These are phyloP conservation scores for Fratercula arctica DNA, from an alignment of 2,797 vertebrate genomes.

Conservation along the genomic window DNA sequence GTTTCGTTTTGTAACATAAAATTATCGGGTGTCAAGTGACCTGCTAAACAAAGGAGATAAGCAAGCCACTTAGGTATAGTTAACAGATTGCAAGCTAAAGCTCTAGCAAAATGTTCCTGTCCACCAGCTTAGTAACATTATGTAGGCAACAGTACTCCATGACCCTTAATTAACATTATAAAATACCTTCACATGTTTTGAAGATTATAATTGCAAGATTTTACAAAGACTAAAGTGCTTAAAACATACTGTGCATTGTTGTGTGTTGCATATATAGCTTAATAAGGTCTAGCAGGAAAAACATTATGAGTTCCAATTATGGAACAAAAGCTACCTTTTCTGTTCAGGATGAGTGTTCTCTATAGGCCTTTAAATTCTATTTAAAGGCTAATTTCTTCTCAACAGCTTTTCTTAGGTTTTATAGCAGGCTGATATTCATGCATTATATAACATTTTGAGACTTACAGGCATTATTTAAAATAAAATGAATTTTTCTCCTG, in stretches of 20 bases:
- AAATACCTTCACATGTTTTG: conserved; percentile 45
- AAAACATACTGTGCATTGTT: conserved; percentile 38
- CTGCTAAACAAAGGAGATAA: conserved; percentile 56
- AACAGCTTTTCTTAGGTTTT: conserved; percentile 9
- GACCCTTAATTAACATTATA: conserved; percentile 63
- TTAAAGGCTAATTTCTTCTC: conserved; percentile 49
- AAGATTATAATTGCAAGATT: conserved; percentile 37
- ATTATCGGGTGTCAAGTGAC: conserved; percentile 41
- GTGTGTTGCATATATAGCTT: conserved; percentile 10
- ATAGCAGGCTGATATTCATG: conserved; percentile 1
- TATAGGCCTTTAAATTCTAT: conserved; percentile 52
- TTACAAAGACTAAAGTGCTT: conserved; percentile 26
- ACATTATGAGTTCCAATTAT: conserved; percentile 51
- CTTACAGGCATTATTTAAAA: background rate
- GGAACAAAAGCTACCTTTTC: conserved; percentile 51
- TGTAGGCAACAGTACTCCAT: conserved; percentile 3
- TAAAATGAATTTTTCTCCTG: background rate
- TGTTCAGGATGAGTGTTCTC: conserved; percentile 29
- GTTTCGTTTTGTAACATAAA: conserved; percentile 12
- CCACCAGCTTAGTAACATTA: background rate
- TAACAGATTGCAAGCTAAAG: conserved; percentile 39
- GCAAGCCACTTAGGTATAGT: conserved; percentile 11
- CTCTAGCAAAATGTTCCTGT: background rate
- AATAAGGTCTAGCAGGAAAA: conserved; percentile 59
- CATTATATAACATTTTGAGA: background rate